Percentiles rank a stretch among this genome's conserved stretches.
phyloP scores from a whole-genome alignment of 2,888 invertebrate species.

The Ormyrus nitidulus region DNA sequence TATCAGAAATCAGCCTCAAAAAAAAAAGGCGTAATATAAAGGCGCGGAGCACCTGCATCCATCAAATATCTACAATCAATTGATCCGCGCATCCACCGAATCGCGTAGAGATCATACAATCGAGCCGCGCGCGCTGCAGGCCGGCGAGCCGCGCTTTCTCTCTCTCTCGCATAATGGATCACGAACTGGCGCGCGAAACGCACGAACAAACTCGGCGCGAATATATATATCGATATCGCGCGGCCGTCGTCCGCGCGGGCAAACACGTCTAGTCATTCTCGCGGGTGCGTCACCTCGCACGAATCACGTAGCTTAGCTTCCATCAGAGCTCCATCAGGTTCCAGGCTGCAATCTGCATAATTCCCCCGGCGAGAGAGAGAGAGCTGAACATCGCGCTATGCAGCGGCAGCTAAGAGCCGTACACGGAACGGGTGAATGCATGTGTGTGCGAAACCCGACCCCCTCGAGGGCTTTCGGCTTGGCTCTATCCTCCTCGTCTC shows the following conservation, averaged over 20 bases:
- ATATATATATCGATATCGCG: background rate
- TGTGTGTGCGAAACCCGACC: constrained; percentile 60
- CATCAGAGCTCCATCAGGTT: constrained; percentile 70
- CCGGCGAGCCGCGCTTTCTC: too few species aligned
- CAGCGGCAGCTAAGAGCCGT: constrained; percentile 54
- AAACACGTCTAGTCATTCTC: background rate
- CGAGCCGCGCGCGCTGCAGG: background rate
- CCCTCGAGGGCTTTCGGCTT: constrained; percentile 54
- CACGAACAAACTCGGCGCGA: background rate
- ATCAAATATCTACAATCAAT: constrained; percentile 9
- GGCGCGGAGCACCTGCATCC: background rate
- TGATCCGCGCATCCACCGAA: background rate
- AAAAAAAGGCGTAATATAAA: background rate
- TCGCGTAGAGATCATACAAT: background rate
- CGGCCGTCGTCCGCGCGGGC: background rate
- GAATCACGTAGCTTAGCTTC: constrained; percentile 63
- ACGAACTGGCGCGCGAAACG: constrained; percentile 15
- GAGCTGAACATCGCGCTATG: too few species aligned
- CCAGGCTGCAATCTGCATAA: constrained; percentile 75
- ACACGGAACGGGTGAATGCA: constrained; percentile 48
- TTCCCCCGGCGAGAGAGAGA: constrained; percentile 68
- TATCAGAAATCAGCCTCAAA: too few species aligned
- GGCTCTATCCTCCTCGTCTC: background rate
- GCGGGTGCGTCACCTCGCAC: constrained; percentile 25
- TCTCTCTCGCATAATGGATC: constrained; percentile 1